Conservation (phyloP, 2,113 vertebrate species). For the Phyllostomus discolor region DNA sequence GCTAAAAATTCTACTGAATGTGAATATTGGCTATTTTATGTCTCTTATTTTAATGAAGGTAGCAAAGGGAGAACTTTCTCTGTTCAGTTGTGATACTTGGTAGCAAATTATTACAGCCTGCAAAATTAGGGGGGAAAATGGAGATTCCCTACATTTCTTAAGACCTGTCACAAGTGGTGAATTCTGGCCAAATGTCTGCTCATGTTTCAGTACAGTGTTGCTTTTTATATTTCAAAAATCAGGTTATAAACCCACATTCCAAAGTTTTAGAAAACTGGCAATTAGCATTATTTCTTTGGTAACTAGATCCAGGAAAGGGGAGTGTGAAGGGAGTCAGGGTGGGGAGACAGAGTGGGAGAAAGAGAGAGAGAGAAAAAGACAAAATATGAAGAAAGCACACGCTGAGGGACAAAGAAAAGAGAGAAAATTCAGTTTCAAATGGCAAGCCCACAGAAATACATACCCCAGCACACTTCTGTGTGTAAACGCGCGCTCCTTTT, state of each 20-base stretch:
- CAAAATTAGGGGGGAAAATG: neutral
- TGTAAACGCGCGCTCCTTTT: conserved; percentile 46
- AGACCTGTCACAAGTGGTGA: neutral
- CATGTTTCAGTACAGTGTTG: neutral
- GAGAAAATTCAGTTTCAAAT: neutral
- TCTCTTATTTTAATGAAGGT: conserved; percentile 3
- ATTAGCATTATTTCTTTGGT: neutral
- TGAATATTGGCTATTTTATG: neutral
- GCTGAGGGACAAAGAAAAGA: neutral
- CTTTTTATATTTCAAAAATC: neutral
- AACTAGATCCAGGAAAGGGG: neutral
- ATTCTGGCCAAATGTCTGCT: neutral
- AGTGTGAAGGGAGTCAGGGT: neutral
- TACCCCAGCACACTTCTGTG: neutral
- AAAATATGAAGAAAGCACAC: neutral
- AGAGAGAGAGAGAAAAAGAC: neutral
- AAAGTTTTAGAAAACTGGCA: neutral
- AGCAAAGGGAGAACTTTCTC: neutral
- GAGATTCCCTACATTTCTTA: neutral
- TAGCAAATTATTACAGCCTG: neutral
- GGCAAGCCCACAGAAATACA: neutral
- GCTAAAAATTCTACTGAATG: neutral
- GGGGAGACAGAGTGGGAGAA: neutral
- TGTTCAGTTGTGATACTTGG: neutral
- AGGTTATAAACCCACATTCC: neutral